Evolutionary conservation across 2,888 invertebrate species (phyloP).

Genomic region (Spodoptera littoralis): DNA sequence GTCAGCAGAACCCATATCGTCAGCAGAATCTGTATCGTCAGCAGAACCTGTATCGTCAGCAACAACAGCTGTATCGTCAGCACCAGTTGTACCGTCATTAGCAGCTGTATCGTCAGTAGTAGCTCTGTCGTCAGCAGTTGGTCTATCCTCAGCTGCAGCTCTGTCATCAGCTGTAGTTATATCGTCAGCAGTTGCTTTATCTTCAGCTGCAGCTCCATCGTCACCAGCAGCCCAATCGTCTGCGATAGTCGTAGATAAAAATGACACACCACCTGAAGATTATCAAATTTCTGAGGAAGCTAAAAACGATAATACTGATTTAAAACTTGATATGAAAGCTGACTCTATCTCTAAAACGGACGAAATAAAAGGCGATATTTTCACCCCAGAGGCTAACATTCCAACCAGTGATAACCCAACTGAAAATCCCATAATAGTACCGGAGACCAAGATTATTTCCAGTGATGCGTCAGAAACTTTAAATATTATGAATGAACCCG

Average conservation of each 20-base stretch:
- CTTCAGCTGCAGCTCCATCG: too few species aligned
- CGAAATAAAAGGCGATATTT: slow-evolving; percentile 1
- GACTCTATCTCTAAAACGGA: neutral
- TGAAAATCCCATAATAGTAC: neutral
- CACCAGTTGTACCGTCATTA: slow-evolving; percentile 24
- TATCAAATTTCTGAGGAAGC: neutral
- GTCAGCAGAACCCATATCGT: slow-evolving; percentile 43
- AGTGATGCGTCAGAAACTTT: slow-evolving; percentile 6
- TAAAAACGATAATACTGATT: neutral
- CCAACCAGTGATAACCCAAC: neutral
- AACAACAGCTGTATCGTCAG: slow-evolving; percentile 36
- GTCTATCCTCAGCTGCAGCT: too few species aligned
- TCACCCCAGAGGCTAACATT: slow-evolving; percentile 1
- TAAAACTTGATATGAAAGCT: slow-evolving; percentile 7
- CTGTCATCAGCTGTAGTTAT: too few species aligned
- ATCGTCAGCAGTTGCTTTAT: too few species aligned
- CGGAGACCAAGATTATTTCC: neutral
- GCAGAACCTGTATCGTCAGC: too few species aligned
- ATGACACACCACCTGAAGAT: slow-evolving; percentile 14
- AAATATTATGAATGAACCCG: neutral
- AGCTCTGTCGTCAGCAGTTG: too few species aligned
- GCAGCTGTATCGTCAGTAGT: too few species aligned
- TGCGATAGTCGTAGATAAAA: slow-evolving; percentile 52
- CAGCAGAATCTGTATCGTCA: too few species aligned
- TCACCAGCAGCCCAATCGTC: too few species aligned